Conservation (phyloP, 2,888 invertebrate species). For the Pyrochroa serraticornis region DNA sequence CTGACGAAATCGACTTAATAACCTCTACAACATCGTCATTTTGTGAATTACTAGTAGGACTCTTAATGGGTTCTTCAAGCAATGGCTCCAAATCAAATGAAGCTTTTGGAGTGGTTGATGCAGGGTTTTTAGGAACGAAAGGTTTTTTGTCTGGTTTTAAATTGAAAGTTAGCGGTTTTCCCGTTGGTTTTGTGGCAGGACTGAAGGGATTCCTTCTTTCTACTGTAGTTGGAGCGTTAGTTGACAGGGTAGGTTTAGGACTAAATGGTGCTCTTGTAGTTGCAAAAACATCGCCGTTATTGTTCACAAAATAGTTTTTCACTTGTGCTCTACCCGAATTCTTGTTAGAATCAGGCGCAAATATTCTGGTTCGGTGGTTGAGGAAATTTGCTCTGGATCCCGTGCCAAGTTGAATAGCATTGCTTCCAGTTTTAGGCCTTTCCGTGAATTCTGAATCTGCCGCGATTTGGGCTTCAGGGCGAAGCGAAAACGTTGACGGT, state of each 20-base stretch:
- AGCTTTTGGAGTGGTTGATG: slow-evolving; percentile 33
- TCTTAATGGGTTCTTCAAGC: slow-evolving; percentile 65
- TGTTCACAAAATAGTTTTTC: slow-evolving; percentile 52
- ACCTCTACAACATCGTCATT: slow-evolving; percentile 63
- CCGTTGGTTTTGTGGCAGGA: slow-evolving; percentile 42
- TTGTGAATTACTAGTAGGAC: slow-evolving; percentile 50
- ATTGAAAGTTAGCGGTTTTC: slow-evolving; percentile 40
- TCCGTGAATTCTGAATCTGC: slow-evolving; percentile 48
- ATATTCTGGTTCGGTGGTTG: slow-evolving; percentile 50
- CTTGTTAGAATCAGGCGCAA: slow-evolving; percentile 48
- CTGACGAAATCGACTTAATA: slow-evolving; percentile 55
- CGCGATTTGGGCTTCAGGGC: slow-evolving; percentile 40
- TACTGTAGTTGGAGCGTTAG: slow-evolving; percentile 40
- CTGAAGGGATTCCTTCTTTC: slow-evolving; percentile 46
- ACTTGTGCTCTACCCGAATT: slow-evolving; percentile 33
- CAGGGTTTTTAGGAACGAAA: slow-evolving; percentile 41
- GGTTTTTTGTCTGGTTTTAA: slow-evolving; percentile 40
- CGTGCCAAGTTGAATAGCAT: slow-evolving; percentile 25
- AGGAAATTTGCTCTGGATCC: slow-evolving; percentile 39
- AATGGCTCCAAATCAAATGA: slow-evolving; percentile 63
- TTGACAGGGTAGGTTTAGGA: slow-evolving; percentile 43
- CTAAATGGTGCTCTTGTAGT: slow-evolving; percentile 44
- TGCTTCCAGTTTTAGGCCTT: slow-evolving; percentile 28
- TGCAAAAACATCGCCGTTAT: slow-evolving; percentile 51
- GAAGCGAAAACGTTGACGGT: slow-evolving; percentile 31